Percentiles rank a stretch among this genome's conserved stretches.
These are phyloP conservation scores for Dromaius novaehollandiae DNA, from an alignment of 2,113 vertebrate species.

Conservation along the genomic window DNA sequence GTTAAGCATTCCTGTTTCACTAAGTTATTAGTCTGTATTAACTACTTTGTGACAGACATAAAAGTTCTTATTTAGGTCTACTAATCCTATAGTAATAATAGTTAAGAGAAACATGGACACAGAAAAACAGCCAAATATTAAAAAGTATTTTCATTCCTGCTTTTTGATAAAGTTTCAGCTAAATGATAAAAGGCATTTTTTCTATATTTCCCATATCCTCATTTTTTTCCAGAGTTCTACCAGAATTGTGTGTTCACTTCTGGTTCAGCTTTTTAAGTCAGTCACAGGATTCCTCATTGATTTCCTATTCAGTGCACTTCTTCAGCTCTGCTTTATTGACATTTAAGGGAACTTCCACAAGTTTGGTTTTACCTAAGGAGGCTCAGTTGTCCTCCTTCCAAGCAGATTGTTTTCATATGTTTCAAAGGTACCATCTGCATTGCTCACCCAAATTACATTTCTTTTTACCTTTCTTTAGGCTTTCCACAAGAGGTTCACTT, in stretches of 20 bases:
- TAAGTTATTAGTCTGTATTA: neutral
- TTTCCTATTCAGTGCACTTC: neutral
- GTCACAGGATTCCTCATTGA: neutral
- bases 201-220: neutral
- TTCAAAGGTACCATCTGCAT: neutral
- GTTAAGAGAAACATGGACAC: neutral
- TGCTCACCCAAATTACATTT: neutral
- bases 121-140: neutral
- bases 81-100: neutral
- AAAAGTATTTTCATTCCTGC: neutral
- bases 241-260: neutral
- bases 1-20: neutral
- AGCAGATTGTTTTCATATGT: neutral
- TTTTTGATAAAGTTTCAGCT: neutral
- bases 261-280: neutral
- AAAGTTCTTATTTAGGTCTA: neutral
- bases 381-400: neutral
- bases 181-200: neutral
- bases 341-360: neutral
- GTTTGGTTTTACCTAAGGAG: neutral
- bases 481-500: neutral
- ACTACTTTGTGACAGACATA: neutral
- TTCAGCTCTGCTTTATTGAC: neutral
- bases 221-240: neutral
- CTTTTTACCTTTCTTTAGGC: neutral